Evolutionary conservation across 2,888 invertebrate species (phyloP), one percentile per base, ranked within the genome.

Genomic region (Phalera bucephala): DNA sequence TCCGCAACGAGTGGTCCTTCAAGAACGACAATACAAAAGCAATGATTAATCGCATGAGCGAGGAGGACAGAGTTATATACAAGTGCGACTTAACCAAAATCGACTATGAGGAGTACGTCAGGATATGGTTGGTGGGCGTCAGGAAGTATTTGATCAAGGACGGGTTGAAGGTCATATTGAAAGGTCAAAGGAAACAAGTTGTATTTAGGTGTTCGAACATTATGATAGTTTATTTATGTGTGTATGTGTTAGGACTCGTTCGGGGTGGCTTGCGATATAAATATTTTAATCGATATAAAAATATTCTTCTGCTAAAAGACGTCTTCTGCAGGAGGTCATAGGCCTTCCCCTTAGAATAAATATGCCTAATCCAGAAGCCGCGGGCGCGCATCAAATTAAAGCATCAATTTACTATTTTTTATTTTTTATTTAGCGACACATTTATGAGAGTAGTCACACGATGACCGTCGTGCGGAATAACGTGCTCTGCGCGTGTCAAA

Each of bases 131-230:
- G 6, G 3, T 45, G 0, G 46, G 49, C 1, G 0, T 28, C 0
- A 25, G 42, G 11, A 49, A 45, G 11, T 52, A 41, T 22, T 23
- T 52, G 0, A 5, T 49, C 0, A 46, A 42, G 22, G 52, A 52
- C 12, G 43, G 36, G 0, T 5, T 31, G 0, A 35, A 27, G 3
- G 31, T 25, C 0, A 40, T 39, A 1, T 21, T 26, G 2, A n/a
- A 14, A 6, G 40, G 23, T 1, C 1, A 2, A 2, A 27, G 11
- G 6, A 30, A 19, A n/a, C 21, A 21, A 21, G 9, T n/a, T 8
- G 8, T n/a, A 2, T 3, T 21, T 8, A 21, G 9, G 3, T 21
- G 9, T n/a, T 8, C 3, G 1, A 21, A 21, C 6, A 21, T 21
- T 1, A 21, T 21, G 9, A n/a, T 21, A 3, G 2, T n/a, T 2